These are phyloP conservation scores for Augiades crinisus DNA, from an alignment of 2,888 invertebrate genomes.

Conservation along the genomic window DNA sequence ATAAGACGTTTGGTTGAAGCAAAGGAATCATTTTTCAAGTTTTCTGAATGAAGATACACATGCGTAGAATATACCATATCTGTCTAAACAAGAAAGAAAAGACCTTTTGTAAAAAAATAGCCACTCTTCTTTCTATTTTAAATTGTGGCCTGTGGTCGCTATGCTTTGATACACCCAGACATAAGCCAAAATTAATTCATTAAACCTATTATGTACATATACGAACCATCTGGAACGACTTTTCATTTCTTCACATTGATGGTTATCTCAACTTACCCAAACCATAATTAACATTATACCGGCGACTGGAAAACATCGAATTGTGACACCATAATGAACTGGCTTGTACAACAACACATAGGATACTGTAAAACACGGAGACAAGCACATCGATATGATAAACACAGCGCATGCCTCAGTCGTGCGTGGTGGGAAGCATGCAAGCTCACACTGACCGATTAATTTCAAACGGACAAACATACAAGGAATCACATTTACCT, in stretches of 20 bases:
- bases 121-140: too few relatives aligned
- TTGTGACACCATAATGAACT: conserved; percentile 24
- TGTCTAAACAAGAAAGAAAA: too few relatives aligned
- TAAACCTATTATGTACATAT: not conserved
- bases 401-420: conserved; percentile 57
- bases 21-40: too few relatives aligned
- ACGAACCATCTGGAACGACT: not conserved
- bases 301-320: conserved; percentile 9
- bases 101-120: too few relatives aligned
- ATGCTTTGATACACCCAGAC: too few relatives aligned
- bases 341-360: conserved; percentile 16
- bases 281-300: not conserved
- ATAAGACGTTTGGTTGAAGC: too few relatives aligned
- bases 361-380: conserved; percentile 15
- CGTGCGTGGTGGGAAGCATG: conserved; percentile 58
- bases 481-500: conserved; percentile 25
- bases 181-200: not conserved
- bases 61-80: too few relatives aligned
- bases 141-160: too few relatives aligned
- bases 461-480: conserved; percentile 39
- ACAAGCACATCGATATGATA: conserved; percentile 32
- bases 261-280: conserved; percentile 13
- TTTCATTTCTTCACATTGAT: conserved; percentile 2
- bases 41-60: too few relatives aligned
- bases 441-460: conserved; percentile 53